phyloP scores from a whole-genome alignment of 23 tunicate species.

The Halocynthia roretzi region DNA sequence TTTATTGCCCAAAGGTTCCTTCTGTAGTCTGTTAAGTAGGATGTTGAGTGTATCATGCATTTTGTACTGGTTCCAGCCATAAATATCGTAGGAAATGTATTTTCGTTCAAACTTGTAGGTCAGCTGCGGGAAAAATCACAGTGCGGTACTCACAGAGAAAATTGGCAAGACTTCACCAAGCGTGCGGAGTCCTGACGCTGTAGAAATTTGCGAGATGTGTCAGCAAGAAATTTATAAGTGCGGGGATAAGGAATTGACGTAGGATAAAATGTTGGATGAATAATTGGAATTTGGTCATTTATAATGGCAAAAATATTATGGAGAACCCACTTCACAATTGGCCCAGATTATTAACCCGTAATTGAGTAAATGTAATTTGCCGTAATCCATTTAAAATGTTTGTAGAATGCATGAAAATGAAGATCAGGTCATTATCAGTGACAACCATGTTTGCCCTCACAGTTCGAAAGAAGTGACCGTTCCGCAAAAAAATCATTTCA shows the following conservation, averaged over 20 bases:
- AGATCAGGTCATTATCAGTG: conserved; percentile 19
- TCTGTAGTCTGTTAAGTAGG: too few relatives aligned
- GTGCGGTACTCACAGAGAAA: conserved; percentile 9
- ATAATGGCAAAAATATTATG: too few relatives aligned
- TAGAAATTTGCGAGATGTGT: conserved; percentile 4
- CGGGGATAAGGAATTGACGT: not conserved
- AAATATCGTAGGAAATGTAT: too few relatives aligned
- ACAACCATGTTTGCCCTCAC: conserved; percentile 12
- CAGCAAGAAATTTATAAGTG: conserved; percentile 15
- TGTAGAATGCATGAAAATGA: conserved; percentile 15
- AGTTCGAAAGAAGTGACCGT: too few relatives aligned
- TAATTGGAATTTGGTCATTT: too few relatives aligned
- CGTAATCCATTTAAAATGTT: too few relatives aligned
- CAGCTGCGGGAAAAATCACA: conserved; percentile 11
- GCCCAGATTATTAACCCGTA: too few relatives aligned
- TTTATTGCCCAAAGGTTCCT: too few relatives aligned
- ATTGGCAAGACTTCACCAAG: not conserved
- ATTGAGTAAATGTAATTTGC: too few relatives aligned
- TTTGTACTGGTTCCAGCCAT: not conserved
- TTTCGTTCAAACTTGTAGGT: not conserved
- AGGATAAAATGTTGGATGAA: too few relatives aligned
- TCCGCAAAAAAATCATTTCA: too few relatives aligned
- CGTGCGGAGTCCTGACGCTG: not conserved
- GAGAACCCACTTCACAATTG: too few relatives aligned
- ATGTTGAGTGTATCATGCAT: not conserved